Evolutionary conservation across 2,113 vertebrate genomes (phyloP), one percentile per base, ranked within the genome.

Genomic region (Tetraodon nigroviridis): DNA sequence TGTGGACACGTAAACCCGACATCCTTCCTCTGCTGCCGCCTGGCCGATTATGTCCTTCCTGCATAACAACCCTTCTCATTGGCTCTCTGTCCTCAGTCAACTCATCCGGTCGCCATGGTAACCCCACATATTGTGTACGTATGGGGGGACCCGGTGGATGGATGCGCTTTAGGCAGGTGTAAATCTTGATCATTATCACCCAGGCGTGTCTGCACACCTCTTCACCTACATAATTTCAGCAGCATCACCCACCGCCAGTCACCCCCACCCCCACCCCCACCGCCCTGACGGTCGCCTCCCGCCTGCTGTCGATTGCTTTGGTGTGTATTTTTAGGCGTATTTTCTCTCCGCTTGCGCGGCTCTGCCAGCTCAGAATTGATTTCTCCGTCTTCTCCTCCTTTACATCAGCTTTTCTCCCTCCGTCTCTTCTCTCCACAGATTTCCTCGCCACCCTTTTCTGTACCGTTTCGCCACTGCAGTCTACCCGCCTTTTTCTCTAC

Each of bases 21-120:
- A 12, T 37, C 32, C 32, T 37, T 37, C 32, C 10, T 37, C 32
- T 37, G 32, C 21, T 54, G 27, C 63, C 16, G 13, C 41, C 51
- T 58, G 53, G 50, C 65, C 42, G 42, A 27, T 27, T 27, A 27
- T 27, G 24, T 27, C 24, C 27, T 27, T 52, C 64, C 32, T 32
- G 6, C 19, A 15, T 48, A 13, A 42, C 11, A 42, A 53, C 60
- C 63, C 54, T 52, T 12, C 32, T 37, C 52, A 54, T 69, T 45
- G 44, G 40, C 48, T 68, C 6, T 51, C 41, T 56, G 53, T 65
- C 71, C 59, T 37, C 46, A 37, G 59, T 58, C 67, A 53, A 47
- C 58, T 58, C 27, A 73, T 51, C 64, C 60, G 71, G 82, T 86
- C 77, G 68, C 78, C 72, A 83, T 81, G 69, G 76, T 3, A 65